Percentiles rank a stretch among this genome's conserved stretches.
These are phyloP conservation scores for Phrynosoma blainvillii DNA, from an alignment of 2,113 vertebrate genomes.

Conservation along the genomic window DNA sequence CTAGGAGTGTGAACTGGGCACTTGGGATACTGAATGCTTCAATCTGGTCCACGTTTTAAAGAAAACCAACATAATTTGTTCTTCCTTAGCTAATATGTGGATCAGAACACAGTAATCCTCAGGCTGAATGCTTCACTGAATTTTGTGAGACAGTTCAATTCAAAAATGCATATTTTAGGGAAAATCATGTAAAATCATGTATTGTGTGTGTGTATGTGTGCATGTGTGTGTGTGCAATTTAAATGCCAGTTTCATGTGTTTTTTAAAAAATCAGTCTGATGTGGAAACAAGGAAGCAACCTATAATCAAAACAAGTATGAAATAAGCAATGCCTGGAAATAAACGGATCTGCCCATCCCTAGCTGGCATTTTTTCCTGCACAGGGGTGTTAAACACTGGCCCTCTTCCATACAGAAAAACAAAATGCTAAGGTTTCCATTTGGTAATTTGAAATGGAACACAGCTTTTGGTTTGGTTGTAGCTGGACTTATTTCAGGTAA, in stretches of 20 bases:
- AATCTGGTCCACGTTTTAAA: background rate
- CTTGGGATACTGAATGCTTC: background rate
- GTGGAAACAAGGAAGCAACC: background rate
- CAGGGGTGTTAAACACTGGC: background rate
- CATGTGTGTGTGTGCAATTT: no score
- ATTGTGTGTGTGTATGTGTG: background rate
- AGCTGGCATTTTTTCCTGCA: no score
- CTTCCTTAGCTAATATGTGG: background rate
- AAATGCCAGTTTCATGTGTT: no score
- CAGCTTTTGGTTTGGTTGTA: background rate
- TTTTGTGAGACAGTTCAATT: background rate
- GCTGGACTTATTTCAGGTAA: background rate
- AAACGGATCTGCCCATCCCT: background rate
- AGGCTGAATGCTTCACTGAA: no score
- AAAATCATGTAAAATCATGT: background rate
- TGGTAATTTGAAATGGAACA: background rate
- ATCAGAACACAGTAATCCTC: no score
- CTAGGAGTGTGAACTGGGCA: background rate
- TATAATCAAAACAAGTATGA: no score
- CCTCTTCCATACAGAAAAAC: background rate
- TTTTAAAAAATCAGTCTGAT: background rate
- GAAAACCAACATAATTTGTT: background rate
- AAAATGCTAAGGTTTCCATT: background rate
- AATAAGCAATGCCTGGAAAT: no score
- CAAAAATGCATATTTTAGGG: background rate